phyloP scores from a whole-genome alignment of 2,888 invertebrate genomes.

The Eupsilia transversa region DNA sequence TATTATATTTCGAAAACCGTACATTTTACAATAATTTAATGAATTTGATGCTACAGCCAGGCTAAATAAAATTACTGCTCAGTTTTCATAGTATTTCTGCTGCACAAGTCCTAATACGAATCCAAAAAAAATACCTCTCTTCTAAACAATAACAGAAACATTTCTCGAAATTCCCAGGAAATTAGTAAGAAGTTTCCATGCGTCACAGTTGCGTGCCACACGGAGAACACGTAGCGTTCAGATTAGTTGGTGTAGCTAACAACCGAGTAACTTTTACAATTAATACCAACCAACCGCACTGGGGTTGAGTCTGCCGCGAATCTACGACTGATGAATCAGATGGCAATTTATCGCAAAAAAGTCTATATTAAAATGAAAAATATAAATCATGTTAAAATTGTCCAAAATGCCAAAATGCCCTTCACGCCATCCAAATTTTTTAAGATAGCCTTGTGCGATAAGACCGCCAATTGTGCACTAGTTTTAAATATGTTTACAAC shows the following conservation, averaged over 20 bases:
- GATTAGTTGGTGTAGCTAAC: conserved; percentile 76
- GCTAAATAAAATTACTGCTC: neutral
- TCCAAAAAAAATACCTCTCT: neutral
- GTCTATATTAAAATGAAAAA: neutral
- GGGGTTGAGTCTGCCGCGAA: conserved; percentile 48
- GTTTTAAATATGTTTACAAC: no score
- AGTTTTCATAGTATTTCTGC: neutral
- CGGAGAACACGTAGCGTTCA: conserved; percentile 71
- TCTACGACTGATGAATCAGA: conserved; percentile 51
- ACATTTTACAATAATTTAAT: neutral
- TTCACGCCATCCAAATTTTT: no score
- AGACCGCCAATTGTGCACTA: no score
- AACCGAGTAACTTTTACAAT: conserved; percentile 81
- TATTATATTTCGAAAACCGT: neutral
- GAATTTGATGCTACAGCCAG: no score
- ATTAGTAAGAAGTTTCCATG: conserved; percentile 53
- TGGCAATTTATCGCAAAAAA: conserved; percentile 36
- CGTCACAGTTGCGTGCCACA: conserved; percentile 62
- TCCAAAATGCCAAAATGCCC: no score
- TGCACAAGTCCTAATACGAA: neutral
- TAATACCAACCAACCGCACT: conserved; percentile 74
- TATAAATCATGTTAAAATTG: no score
- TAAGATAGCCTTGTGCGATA: no score
- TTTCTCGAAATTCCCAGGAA: conserved; percentile 36
- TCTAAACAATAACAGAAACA: conserved; percentile 18